Evolutionary conservation across 2,113 vertebrate genomes (phyloP).

Genomic region (Ranitomeya imitator): DNA sequence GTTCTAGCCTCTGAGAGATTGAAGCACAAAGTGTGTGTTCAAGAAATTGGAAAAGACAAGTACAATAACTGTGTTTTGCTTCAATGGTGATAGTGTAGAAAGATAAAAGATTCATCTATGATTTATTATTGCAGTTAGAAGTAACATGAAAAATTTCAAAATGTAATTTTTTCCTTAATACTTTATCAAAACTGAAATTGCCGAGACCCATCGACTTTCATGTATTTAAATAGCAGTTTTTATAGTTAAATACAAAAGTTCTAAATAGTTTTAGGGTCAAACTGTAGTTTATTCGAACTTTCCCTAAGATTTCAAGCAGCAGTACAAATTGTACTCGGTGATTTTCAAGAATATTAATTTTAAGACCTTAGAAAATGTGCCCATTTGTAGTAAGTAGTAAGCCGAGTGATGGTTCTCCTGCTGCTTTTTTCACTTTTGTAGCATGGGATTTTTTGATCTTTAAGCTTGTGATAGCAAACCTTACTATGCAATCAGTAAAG

Average conservation of each 20-base stretch:
- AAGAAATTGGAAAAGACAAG: background rate
- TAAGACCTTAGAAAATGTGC: background rate
- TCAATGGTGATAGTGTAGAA: background rate
- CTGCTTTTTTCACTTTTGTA: conserved; percentile 21
- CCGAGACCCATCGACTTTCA: too few species aligned
- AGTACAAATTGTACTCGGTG: conserved; percentile 10
- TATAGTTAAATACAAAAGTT: background rate
- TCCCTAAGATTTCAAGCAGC: background rate
- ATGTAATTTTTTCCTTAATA: background rate
- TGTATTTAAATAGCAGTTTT: background rate
- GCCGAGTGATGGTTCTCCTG: conserved; percentile 24
- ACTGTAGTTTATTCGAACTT: background rate
- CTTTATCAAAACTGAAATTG: background rate
- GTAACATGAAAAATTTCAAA: background rate
- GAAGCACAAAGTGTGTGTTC: background rate
- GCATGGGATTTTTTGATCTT: conserved; percentile 28
- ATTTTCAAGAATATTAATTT: conserved; percentile 25
- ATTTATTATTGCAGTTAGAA: background rate
- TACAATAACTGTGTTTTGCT: background rate
- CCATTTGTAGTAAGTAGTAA: conserved; percentile 10
- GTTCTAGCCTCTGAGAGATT: background rate
- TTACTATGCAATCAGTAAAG: conserved; percentile 38
- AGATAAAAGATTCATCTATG: background rate
- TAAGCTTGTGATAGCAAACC: conserved; percentile 30
- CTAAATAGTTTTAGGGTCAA: background rate